Evolutionary conservation across 1,140 invertebrate genomes (phyloP), one percentile per base, ranked within the genome.

Genomic region (Papilio xuthus): DNA sequence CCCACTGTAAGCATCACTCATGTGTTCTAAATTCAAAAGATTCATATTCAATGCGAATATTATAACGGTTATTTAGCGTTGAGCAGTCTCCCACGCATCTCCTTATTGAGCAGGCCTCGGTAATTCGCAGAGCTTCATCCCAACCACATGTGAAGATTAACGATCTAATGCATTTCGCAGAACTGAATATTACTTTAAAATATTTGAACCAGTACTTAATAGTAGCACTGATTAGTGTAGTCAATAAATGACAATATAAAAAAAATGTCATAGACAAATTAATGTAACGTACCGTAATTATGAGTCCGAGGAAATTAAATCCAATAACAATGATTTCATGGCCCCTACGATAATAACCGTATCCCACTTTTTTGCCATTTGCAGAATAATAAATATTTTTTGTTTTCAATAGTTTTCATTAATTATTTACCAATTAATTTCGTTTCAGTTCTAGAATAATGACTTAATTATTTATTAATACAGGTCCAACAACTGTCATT

Each of bases 1-100:
- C n/a, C n/a, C n/a, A n/a, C n/a, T n/a, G n/a, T 63, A 20, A 72
- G 6, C 42, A 72, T 71, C 32, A 71, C 69, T 44, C 4, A 67
- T 69, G 28, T 69, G 32, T 71, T 72, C 20, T 1, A 26, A 72
- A 47, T 72, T 44, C 10, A 23, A 44, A 47, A 7, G 56, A 26
- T 60, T 26, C 12, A 67, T 18, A 28, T 13, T 67, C 13, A 26
- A 28, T 67, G 56, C 20, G 4, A 67, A 44, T 73, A 23, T 73
- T 47, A 47, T 73, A 73, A 73, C 71, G 20, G 71, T 42, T 26
- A 18, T 18, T 50, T 26, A 67, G 60, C 13, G 60, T 28, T 67
- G 32, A 67, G 60, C 23, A 32, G 53, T 76, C 74, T 76, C 74
- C 74, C 74, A 76, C 74, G 74, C 74, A 60, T 63, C 42, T 53